A percentile compares a stretch with the other conserved stretches of the same genome.
phyloP scores from a whole-genome alignment of 2,113 vertebrate species.

The Tenrec ecaudatus region DNA sequence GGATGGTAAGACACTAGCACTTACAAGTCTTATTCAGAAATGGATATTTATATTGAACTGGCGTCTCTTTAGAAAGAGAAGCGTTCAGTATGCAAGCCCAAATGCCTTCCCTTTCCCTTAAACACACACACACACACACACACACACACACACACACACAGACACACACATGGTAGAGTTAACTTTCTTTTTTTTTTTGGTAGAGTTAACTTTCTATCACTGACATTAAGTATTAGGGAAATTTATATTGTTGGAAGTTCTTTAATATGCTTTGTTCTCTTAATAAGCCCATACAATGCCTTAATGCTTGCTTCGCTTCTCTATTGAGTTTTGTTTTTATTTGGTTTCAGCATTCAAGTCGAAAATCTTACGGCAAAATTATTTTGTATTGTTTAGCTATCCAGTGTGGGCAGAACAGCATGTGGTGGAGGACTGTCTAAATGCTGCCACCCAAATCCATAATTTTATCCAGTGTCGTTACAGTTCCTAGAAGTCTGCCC shows the following conservation, averaged over 20 bases:
- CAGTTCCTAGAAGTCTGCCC: neutral
- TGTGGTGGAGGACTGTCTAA: neutral
- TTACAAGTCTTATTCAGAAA: slow-evolving; percentile 56
- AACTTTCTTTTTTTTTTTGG: neutral
- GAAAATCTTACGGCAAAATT: neutral
- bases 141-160: no score
- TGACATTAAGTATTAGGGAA: slow-evolving; percentile 25
- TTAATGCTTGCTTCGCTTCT: neutral
- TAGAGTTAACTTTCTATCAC: neutral
- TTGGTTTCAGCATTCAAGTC: slow-evolving; percentile 41
- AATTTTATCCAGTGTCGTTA: slow-evolving; percentile 1
- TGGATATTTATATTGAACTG: slow-evolving; percentile 49
- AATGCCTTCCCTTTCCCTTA: neutral
- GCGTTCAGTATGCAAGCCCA: neutral
- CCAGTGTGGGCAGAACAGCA: neutral
- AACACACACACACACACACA: no score
- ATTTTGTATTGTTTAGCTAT: neutral
- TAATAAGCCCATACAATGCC: neutral
- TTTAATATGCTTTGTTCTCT: slow-evolving; percentile 12
- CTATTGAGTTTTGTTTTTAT: slow-evolving; percentile 19
- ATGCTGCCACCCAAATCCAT: neutral
- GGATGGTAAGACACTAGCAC: neutral
- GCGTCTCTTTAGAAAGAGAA: slow-evolving; percentile 66
- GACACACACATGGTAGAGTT: neutral
- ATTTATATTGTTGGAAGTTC: slow-evolving; percentile 10